Conservation (phyloP, 2,113 vertebrate genomes). For the Zootoca vivipara region DNA sequence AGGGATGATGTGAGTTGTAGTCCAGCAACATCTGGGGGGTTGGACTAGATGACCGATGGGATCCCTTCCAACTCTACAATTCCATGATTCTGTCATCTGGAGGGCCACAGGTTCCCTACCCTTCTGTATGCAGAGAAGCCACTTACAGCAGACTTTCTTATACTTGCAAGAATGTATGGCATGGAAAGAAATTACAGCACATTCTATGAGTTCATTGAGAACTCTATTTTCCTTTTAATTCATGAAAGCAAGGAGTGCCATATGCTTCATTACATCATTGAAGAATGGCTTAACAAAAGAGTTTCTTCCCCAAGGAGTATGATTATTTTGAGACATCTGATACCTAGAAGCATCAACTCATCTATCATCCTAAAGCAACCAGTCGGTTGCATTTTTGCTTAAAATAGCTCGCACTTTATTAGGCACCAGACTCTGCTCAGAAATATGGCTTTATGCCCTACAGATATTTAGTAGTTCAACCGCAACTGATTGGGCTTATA, state of each 20-base stretch:
- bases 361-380: constrained; percentile 38
- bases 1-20: neutral
- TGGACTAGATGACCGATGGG: no score
- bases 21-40: neutral
- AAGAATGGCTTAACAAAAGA: constrained; percentile 23
- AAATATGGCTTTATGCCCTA: constrained; percentile 40
- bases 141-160: neutral
- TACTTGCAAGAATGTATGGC: neutral
- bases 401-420: constrained; percentile 55
- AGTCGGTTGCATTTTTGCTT: constrained; percentile 43
- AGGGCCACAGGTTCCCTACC: neutral
- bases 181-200: neutral
- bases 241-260: neutral
- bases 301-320: constrained; percentile 18
- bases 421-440: constrained; percentile 4
- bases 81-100: no score
- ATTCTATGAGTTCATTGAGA: neutral
- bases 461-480: constrained; percentile 54
- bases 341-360: constrained; percentile 21
- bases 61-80: no score
- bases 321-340: constrained; percentile 38
- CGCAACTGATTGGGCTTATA: constrained; percentile 51
- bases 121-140: neutral
- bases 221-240: neutral
- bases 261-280: constrained; percentile 1